These are phyloP conservation scores for Neosilurus hyrtlii DNA, from an alignment of 2,797 vertebrate species.

Conservation along the genomic window DNA sequence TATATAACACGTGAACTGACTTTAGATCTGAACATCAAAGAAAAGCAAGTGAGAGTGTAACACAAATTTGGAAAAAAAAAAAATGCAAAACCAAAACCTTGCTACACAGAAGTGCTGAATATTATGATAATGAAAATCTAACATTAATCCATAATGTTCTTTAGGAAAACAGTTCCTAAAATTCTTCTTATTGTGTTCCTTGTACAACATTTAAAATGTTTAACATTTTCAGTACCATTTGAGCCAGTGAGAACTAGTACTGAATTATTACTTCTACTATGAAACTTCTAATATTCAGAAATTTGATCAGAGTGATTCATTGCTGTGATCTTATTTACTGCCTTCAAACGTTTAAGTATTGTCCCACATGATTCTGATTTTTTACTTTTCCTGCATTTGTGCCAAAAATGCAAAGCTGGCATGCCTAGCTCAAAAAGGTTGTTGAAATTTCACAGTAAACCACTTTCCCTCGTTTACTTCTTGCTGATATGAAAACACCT, in stretches of 20 bases:
- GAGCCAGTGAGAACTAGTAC: constrained; percentile 30
- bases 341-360: constrained; percentile 11
- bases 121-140: constrained; percentile 23
- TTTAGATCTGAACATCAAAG: constrained; percentile 37
- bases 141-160: constrained; percentile 16
- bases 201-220: constrained; percentile 11
- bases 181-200: constrained; percentile 8
- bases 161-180: constrained; percentile 27
- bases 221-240: background rate
- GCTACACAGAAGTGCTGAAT: constrained; percentile 21
- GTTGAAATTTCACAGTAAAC: constrained; percentile 46
- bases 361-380: constrained; percentile 12
- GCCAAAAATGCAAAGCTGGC: constrained; percentile 45
- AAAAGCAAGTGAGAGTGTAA: constrained; percentile 21
- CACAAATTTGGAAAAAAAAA: background rate
- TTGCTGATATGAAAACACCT: constrained; percentile 11
- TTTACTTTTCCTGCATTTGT: constrained; percentile 28
- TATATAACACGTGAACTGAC: constrained; percentile 45
- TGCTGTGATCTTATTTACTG: constrained; percentile 27
- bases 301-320: constrained; percentile 16
- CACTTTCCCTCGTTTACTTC: constrained; percentile 49
- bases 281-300: constrained; percentile 24
- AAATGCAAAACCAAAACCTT: background rate
- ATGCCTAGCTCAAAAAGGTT: constrained; percentile 38
- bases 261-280: constrained; percentile 34